phyloP scores from a whole-genome alignment of 2,888 invertebrate species.

The Macrosiphum euphorbiae region DNA sequence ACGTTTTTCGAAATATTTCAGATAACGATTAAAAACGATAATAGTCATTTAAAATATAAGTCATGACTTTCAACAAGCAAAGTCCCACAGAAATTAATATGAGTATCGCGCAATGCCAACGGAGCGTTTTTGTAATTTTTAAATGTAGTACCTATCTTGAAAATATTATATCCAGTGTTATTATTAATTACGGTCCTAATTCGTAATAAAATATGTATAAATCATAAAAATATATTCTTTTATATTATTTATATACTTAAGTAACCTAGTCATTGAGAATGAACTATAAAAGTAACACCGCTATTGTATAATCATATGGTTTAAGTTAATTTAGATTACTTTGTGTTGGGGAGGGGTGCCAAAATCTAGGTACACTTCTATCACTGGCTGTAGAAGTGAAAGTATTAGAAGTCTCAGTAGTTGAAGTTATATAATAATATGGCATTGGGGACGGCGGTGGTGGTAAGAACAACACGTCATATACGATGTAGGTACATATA shows the following conservation, averaged over 20 bases:
- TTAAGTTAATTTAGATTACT: neutral
- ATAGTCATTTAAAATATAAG: neutral
- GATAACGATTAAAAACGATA: neutral
- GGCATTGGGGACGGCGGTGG: neutral
- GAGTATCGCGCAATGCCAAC: neutral
- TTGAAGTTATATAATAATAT: neutral
- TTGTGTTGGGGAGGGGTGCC: neutral
- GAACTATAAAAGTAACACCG: neutral
- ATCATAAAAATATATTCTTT: neutral
- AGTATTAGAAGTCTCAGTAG: neutral
- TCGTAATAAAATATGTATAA: neutral
- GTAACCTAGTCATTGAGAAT: neutral
- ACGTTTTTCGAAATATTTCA: neutral
- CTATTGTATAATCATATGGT: neutral
- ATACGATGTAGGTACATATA: neutral
- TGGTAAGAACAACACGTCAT: conserved; percentile 19
- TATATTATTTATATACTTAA: neutral
- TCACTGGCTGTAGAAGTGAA: neutral
- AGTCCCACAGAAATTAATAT: neutral
- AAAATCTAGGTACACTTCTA: neutral
- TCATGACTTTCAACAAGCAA: neutral
- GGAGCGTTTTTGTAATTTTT: neutral
- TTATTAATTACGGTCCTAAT: neutral
- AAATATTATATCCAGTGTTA: neutral
- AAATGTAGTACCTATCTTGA: neutral